phyloP scores from a whole-genome alignment of 2,797 vertebrate genomes.

The Babyrousa celebensis region DNA sequence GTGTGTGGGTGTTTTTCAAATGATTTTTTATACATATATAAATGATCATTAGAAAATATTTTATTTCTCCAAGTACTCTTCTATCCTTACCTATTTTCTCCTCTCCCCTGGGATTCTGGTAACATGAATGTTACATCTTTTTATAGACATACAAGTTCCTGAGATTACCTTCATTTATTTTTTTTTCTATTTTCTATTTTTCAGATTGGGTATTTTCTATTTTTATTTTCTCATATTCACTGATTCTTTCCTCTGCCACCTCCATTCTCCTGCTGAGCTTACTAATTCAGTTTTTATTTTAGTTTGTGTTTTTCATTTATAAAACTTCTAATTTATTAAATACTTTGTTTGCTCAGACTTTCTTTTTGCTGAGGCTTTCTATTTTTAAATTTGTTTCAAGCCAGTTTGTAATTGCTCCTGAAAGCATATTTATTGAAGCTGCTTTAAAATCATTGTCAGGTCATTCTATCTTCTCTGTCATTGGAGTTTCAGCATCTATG shows the following conservation, averaged over 20 bases:
- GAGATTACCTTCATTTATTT: neutral
- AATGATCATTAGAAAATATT: neutral
- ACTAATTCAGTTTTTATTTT: slow-evolving; percentile 8
- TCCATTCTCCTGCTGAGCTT: neutral
- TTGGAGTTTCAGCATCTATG: neutral
- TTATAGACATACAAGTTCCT: neutral
- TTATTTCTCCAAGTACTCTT: slow-evolving; percentile 12
- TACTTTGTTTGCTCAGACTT: neutral
- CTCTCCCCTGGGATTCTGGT: neutral
- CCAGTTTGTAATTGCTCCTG: neutral
- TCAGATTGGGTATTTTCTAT: neutral
- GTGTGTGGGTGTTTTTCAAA: neutral
- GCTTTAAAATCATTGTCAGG: neutral
- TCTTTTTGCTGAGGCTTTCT: neutral
- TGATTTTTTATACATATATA: neutral
- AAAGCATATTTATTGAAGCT: neutral
- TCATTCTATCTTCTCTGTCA: neutral
- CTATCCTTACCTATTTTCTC: neutral
- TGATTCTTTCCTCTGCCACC: neutral
- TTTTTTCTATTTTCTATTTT: neutral
- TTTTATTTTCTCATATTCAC: neutral
- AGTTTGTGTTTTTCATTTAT: neutral
- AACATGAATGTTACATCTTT: neutral
- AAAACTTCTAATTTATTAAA: neutral
- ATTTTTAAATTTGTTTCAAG: slow-evolving; percentile 30